Evolutionary conservation across 2,797 vertebrate genomes (phyloP), one percentile per base, ranked within the genome.

Genomic region (Takifugu ocellatus): DNA sequence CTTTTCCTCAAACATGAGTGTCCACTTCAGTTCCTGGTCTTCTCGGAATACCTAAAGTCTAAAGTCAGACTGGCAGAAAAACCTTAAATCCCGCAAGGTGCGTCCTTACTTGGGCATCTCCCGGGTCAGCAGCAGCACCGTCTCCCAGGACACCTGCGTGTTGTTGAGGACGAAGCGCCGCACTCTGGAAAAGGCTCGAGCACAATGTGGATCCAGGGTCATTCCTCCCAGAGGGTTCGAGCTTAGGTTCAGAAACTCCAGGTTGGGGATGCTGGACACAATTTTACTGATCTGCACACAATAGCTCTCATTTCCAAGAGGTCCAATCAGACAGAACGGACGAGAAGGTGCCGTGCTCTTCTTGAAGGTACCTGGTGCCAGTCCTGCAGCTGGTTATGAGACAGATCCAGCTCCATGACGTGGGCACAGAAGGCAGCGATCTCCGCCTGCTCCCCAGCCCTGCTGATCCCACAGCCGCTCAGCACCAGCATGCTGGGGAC

Each of bases 161-260:
- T 98, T 99, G 92, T 99, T 99, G 76, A 99, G 95, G 73, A 99
- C 95, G 11, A 99, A 94, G 56, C 95, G 95, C 39, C 93, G 92
- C 58, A 99, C 92, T 11, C 92, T 88, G 49, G 92, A 93, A 66
- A 99, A 97, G 71, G 94, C 91, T 72, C 92, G 92, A 15, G 94
- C 93, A 9, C 91, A 93, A 5, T 81, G 88, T n/a, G 91, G 89
- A 68, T 96, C 93, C 67, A 98, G 81, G 75, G 88, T 90, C 21
- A 90, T 90, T 72, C 94, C 90, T 59, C 89, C 93, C 87, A 99
- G 90, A 36, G 95, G 95, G 87, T 99, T 99, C 78, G 94, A 98
- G 90, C 95, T 98, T 89, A 99, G 90, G 89, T 99, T 99, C 78
- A 99, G 91, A 85, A 98, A 98, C 71, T 94, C 92, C 92, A 99